Evolutionary conservation across 2,888 invertebrate genomes (phyloP).

Genomic region (Hedya salicella): DNA sequence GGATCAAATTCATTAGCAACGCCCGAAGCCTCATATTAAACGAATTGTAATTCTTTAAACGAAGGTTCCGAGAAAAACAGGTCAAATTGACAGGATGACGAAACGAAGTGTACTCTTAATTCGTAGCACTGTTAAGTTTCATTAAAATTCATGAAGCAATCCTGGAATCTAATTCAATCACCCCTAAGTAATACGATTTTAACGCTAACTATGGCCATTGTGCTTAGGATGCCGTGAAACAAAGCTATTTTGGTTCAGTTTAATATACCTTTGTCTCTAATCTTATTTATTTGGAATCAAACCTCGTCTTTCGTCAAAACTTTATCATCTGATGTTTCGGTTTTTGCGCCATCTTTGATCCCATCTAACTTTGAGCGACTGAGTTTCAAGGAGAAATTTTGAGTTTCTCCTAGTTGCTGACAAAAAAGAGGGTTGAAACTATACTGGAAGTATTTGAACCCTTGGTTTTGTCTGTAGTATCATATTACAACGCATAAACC

Average conservation of each 20-base stretch:
- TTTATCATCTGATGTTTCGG: no score
- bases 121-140: constrained; percentile 12
- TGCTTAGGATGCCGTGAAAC: background rate
- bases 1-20: constrained; percentile 1
- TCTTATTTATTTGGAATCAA: background rate
- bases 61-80: background rate
- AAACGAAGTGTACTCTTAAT: constrained; percentile 7
- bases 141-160: constrained; percentile 35
- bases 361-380: no score
- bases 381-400: no score
- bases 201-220: constrained; percentile 17
- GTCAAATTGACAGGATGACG: constrained; percentile 14
- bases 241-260: background rate
- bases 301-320: no score
- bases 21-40: background rate
- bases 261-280: background rate
- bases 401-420: no score
- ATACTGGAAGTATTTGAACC: no score
- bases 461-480: no score
- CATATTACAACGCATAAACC: no score
- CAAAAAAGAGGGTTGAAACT: no score
- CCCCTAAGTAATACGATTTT: constrained; percentile 26
- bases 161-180: constrained; percentile 14
- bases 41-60: constrained; percentile 3
- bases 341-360: no score